Evolutionary conservation across 2,888 invertebrate species (phyloP), one percentile per base, ranked within the genome.

Genomic region (Xanthia icteritia): DNA sequence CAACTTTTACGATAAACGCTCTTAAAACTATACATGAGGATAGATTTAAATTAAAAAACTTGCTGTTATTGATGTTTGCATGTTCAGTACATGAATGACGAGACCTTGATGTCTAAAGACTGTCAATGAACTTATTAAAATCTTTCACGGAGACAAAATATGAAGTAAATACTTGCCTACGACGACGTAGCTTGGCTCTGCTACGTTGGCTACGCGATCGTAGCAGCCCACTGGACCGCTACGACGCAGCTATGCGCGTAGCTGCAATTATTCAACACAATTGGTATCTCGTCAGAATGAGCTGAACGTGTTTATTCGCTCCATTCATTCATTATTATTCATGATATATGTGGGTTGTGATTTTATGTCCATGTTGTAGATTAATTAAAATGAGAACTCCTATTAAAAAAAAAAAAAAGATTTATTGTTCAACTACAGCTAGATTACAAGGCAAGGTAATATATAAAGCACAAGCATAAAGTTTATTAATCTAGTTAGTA

Each of bases 181-280:
- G 31, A 60, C 67, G 63, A 45, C 23, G 27, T 60, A 75, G 27
- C 8, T 9, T 3, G 0, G 0, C 42, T 56, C 5, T 27, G 39
- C 31, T 68, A 68, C 64, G 42, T 3, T 42, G 13, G 64, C 81
- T 73, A 73, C 64, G 61, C 56, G 51, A n/a, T 51, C 63, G 58
- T 79, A 73, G 81, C 73, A 48, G n/a, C 20, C 61, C 66, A 73
- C 31, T 63, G 56, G 31, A 68, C 67, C 81, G 63, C 81, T 79
- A 79, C 56, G 15, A 39, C 20, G 31, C 23, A 17, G 20, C 61
- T 79, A 81, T 67, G 63, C 17, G 54, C 70, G 63, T 64, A 71
- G 51, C 81, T 73, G 45, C 54, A 74, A 80, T 74, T 81, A 81
- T 67, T 76, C 70, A 67, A 71, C 70, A 81, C 81, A 42, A 2